Evolutionary conservation across 2,888 invertebrate genomes (phyloP), one percentile per base, ranked within the genome.

Genomic region (Troides helena): DNA sequence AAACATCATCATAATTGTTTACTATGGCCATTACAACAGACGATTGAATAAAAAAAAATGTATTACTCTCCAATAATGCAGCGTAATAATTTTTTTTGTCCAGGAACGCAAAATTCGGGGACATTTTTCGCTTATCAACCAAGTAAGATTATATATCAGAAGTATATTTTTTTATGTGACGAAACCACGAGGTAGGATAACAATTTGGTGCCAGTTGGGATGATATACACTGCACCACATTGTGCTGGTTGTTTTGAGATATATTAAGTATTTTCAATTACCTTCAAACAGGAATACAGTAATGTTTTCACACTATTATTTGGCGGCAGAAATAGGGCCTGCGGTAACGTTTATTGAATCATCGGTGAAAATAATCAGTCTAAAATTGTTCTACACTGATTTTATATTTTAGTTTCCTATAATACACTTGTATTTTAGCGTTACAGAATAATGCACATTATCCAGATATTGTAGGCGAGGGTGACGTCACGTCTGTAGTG

Each of bases 401-500:
- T 50, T 50, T 12, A 18, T 50, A 5, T 50, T 17, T 14, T 14
- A 50, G 39, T 39, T 39, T 39, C 39, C 39, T 10, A 7, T 39
- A 17, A 50, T 50, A 14, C 17, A 18, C 1, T 50, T 50, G 17
- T 18, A 17, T 50, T 74, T 46, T 71, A 77, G 77, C 73, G 25
- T 62, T 64, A 43, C 73, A 71, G 62, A 60, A 63, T 69, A 74
- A 72, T 62, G 74, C 66, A 62, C 75, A 75, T 63, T 73, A 70
- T 64, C 77, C 85, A 63, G 83, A 84, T 71, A 76, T 91, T 74
- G 77, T 88, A 62, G 91, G 92, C 12, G 91, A 92, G 75, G 92
- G 92, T 30, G 87, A 90, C 65, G 82, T 92, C 5, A 78, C 80
- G 1, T 79, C 88, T 1, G 60, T 88, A 4, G 73, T 81, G 39